These are phyloP conservation scores for Seira musarum DNA, from an alignment of 2,888 invertebrate species.

Conservation along the genomic window DNA sequence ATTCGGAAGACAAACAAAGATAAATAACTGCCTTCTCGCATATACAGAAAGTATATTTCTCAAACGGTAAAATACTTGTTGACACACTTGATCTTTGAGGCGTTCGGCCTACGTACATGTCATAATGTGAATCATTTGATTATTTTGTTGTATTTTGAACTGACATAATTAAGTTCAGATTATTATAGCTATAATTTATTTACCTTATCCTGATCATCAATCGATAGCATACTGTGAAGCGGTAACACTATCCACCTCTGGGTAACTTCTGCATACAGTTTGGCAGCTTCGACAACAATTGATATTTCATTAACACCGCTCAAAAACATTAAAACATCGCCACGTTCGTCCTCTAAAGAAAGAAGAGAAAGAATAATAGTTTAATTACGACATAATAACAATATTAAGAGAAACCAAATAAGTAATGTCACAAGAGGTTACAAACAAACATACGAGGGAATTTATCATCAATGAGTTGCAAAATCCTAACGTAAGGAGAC, in stretches of 20 bases:
- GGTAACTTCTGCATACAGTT: slow-evolving; percentile 83
- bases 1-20: not conserved
- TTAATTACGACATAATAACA: slow-evolving; percentile 43
- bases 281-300: slow-evolving; percentile 87
- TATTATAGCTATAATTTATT: slow-evolving; percentile 5
- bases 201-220: slow-evolving; percentile 97
- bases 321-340: slow-evolving; percentile 95
- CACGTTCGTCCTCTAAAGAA: slow-evolving; percentile 82
- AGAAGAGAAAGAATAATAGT: slow-evolving; percentile 36
- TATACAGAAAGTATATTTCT: not conserved
- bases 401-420: not conserved
- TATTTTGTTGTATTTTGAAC: not conserved
- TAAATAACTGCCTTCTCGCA: not conserved
- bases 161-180: slow-evolving; percentile 6
- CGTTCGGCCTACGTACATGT: slow-evolving; percentile 77
- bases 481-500: slow-evolving; percentile 91
- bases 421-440: not conserved
- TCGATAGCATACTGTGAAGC: slow-evolving; percentile 92
- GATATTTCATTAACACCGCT: slow-evolving; percentile 96
- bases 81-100: slow-evolving; percentile 85
- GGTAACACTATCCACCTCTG: slow-evolving; percentile 93
- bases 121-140: not conserved
- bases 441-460: slow-evolving; percentile 78
- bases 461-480: slow-evolving; percentile 93
- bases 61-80: not conserved